Conservation (phyloP, 92 coral and sea anemone species). For the Diadumene lineata region DNA sequence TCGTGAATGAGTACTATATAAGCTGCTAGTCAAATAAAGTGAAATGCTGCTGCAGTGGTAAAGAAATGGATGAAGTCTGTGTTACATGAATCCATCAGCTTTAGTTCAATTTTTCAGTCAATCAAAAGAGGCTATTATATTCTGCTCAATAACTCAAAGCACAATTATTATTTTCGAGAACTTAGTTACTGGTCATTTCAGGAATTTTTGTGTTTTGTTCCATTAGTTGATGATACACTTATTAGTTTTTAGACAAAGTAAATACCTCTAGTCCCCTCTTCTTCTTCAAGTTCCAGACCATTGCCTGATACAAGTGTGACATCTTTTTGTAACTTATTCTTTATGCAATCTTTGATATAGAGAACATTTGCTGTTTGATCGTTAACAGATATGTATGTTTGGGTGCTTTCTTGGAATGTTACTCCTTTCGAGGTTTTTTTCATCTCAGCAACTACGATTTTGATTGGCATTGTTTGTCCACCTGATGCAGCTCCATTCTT, state of each 20-base stretch:
- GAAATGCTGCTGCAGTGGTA: too few relatives aligned
- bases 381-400: conserved; percentile 18
- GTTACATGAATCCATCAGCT: too few relatives aligned
- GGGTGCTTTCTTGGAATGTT: conserved; percentile 14
- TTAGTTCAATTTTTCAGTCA: too few relatives aligned
- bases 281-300: conserved; percentile 26
- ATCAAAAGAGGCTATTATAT: too few relatives aligned
- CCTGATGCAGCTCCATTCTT: too few relatives aligned
- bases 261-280: conserved; percentile 27
- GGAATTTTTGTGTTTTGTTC: background rate
- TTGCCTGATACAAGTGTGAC: conserved; percentile 14
- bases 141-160: too few relatives aligned
- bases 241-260: too few relatives aligned
- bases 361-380: conserved; percentile 32
- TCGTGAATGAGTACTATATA: background rate
- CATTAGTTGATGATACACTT: too few relatives aligned
- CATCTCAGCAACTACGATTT: conserved; percentile 22
- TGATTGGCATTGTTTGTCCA: too few relatives aligned
- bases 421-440: conserved; percentile 11
- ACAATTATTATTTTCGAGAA: too few relatives aligned
- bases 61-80: too few relatives aligned
- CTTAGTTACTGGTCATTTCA: background rate
- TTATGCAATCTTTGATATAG: conserved; percentile 2
- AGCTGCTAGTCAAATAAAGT: background rate
- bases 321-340: conserved; percentile 16